phyloP scores from a whole-genome alignment of 2,797 vertebrate genomes.

The Nannoperca obscura region DNA sequence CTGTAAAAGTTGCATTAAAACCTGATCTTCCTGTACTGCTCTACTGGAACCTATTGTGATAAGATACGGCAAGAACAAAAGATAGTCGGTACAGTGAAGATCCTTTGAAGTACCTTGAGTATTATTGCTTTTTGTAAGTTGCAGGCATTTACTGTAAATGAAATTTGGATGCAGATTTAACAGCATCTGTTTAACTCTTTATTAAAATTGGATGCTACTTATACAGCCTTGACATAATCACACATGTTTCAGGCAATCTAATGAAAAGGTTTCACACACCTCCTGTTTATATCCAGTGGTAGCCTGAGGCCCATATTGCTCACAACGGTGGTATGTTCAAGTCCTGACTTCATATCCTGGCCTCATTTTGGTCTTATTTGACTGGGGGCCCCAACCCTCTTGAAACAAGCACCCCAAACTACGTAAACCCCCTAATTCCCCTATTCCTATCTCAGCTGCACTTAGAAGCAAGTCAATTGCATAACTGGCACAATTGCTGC shows the following conservation, averaged over 20 bases:
- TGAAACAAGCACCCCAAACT: conserved; percentile 69
- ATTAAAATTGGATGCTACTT: conserved; percentile 16
- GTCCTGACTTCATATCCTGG: conserved; percentile 80
- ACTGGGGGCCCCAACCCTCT: conserved; percentile 55
- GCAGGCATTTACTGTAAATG: conserved; percentile 40
- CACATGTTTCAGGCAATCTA: conserved; percentile 38
- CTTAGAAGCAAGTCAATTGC: conserved; percentile 56
- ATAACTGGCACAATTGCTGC: conserved; percentile 51
- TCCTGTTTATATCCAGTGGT: conserved; percentile 54
- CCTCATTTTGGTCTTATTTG: conserved; percentile 71
- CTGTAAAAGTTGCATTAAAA: conserved; percentile 51
- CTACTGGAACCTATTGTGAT: conserved; percentile 41
- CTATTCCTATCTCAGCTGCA: conserved; percentile 69
- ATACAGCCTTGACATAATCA: conserved; percentile 36
- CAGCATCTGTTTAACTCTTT: not conserved
- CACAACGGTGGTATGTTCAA: conserved; percentile 73
- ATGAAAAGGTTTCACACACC: conserved; percentile 55
- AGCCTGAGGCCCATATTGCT: conserved; percentile 63
- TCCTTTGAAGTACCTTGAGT: conserved; percentile 21
- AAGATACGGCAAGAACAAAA: conserved; percentile 61
- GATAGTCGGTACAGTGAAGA: not conserved
- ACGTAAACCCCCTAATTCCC: conserved; percentile 69
- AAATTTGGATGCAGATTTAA: conserved; percentile 1
- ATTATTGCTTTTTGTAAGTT: conserved; percentile 22
- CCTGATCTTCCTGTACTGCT: conserved; percentile 3